Evolutionary conservation across 2,797 vertebrate species (phyloP).

Genomic region (Etheostoma nigrum): DNA sequence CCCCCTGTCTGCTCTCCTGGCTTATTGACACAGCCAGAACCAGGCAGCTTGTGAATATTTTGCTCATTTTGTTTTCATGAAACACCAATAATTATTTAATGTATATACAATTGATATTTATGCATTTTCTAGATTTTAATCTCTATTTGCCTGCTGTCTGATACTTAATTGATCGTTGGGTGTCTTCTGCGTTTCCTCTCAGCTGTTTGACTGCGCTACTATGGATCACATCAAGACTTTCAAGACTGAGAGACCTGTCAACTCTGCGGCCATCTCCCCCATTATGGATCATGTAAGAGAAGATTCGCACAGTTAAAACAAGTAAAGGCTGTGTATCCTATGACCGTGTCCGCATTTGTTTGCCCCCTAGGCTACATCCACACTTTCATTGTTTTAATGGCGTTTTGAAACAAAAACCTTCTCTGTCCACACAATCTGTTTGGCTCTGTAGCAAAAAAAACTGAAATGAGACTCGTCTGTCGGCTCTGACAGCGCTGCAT

Average conservation of each 20-base stretch:
- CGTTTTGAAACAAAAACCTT: no score
- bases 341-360: not conserved
- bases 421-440: no score
- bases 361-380: not conserved
- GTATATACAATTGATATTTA: not conserved
- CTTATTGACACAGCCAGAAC: not conserved
- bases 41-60: not conserved
- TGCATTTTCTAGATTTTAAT: not conserved
- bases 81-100: not conserved
- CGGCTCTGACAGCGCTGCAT: no score
- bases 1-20: no score
- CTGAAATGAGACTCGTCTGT: no score
- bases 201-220: constrained; percentile 93
- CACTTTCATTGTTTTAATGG: no score
- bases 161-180: not conserved
- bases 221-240: constrained; percentile 96
- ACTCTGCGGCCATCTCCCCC: constrained; percentile 96
- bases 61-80: not conserved
- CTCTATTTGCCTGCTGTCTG: not conserved
- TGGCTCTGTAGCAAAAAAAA: no score
- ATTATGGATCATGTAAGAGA: constrained; percentile 94
- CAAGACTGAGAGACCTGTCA: constrained; percentile 95
- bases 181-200: not conserved
- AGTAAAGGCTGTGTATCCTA: not conserved
- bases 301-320: not conserved